Base-by-base conservation (phyloP, 2,113 vertebrate species). In the Scophthalmus maximus region DNA sequence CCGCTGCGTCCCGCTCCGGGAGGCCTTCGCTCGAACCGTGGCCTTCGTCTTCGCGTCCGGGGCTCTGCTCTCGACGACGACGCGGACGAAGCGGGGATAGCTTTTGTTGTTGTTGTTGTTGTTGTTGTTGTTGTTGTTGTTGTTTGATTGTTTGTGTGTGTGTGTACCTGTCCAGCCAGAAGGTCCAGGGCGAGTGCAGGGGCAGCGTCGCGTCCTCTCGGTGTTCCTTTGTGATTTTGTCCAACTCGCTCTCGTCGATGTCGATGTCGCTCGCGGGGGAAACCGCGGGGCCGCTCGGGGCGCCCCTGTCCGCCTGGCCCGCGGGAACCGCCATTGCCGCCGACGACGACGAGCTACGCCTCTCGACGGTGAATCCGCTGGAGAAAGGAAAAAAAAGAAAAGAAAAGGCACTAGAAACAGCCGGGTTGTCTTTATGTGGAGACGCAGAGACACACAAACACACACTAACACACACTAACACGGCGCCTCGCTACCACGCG, bases 241-340 rank as follows among this genome's bases (percentile, higher is more conserved):
- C 92, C 84, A 94, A 75, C 83, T 94, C 90, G 77, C 79, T 85
- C 85, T 94, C 94, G 91, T 94, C 93, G 91, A 94, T 93, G 82
- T 94, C 87, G 60, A 94, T 93, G 88, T 87, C 76, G 67, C 89
- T 83, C 22, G 86, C 91, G 1, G 90, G 5, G 40, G 91, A 52
- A 34, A 73, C 73, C 1, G 88, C 83, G 30, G 79, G 89, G 18
- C 65, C 84, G 87, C 86, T 89, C 83, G 85, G 83, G 23, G 64
- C 88, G 42, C 68, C 88, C 64, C 91, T 72, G 80, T 90, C 91
- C 0, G 91, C 52, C 10, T 82, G 76, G 40, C 87, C 85, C 63
- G 67, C 89, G 4, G 92, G 90, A 47, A 87, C 71, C 68, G 92
- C 89, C 94, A 94, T 94, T 8, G 22, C 22, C 12, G 49, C 11